Evolutionary conservation across 2,113 vertebrate genomes (phyloP), one percentile per base, ranked within the genome.

Genomic region (Reinhardtius hippoglossoides): DNA sequence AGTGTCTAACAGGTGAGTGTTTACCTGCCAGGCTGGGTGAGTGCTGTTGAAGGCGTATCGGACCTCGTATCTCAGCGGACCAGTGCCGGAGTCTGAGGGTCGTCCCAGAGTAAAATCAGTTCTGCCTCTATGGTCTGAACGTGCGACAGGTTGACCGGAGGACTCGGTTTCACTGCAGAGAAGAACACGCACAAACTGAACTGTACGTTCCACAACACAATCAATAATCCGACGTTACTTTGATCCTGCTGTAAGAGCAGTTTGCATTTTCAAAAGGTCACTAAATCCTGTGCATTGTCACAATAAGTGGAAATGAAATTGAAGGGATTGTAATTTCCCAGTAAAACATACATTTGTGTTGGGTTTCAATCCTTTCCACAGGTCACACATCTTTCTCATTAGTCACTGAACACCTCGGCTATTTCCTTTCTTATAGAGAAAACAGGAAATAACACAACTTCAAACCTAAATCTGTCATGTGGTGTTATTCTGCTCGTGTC

Each of bases 71-170:
- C 88, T 92, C 71, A 97, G 89, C 0, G 61, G 89, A 55, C 89
- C 90, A 0, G 78, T 81, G 50, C 64, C 12, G n/a, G 40, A 23
- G 2, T 57, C 69, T 21, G 92, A 70, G 9, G 74, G 1, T 59
- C 46, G 0, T 92, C 91, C 98, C 98, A 99, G 69, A 89, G 91
- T 23, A 98, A 59, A 68, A 91, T 92, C 85, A 97, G 87, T 20
- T 93, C 80, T 12, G 94, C 95, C 20, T 92, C 44, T 7, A 93
- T 92, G 50, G 94, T 95, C 87, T 97, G 95, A 71, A 93, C 89
- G 58, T 96, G 91, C 21, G 56, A 93, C 58, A 98, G 89, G 85
- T 94, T 85, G 58, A 76, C 21, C 0, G 97, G 98, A 74, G 96
- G 93, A 46, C 94, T 89, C n/a, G 96, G 96, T 83, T 93, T 96